Evolutionary conservation across 2,113 vertebrate genomes (phyloP).

Genomic region (Nansenia antarctica): DNA sequence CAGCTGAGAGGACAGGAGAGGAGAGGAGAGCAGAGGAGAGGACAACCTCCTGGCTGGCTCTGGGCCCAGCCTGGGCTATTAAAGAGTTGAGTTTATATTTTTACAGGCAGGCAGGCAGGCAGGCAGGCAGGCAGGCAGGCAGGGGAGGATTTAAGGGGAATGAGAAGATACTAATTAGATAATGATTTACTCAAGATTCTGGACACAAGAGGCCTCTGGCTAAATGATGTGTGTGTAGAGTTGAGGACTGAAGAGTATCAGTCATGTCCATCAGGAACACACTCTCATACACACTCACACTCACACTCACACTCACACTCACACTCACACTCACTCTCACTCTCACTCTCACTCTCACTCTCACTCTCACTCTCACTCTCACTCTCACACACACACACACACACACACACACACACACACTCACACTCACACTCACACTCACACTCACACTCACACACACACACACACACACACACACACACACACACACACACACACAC

Average conservation of each 20-base stretch:
- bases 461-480: no score
- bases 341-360: no score
- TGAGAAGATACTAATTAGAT: constrained; percentile 24
- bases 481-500: no score
- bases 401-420: no score
- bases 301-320: background rate
- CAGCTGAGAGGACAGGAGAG: constrained; percentile 5
- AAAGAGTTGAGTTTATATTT: constrained; percentile 5
- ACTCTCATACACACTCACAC: constrained; percentile 3
- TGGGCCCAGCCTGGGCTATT: constrained; percentile 7
- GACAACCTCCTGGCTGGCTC: constrained; percentile 3
- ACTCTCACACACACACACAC: no score
- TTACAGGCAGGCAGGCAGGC: background rate
- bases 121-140: background rate
- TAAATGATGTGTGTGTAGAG: background rate
- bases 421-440: no score
- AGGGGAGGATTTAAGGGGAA: constrained; percentile 23
- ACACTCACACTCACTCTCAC: no score
- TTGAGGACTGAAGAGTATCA: constrained; percentile 15
- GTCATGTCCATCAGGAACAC: constrained; percentile 2
- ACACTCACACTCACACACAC: no score
- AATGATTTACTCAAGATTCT: constrained; percentile 30
- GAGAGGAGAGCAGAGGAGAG: no score
- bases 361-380: no score
- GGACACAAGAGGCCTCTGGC: background rate